Evolutionary conservation across 2,888 invertebrate species (phyloP).

Genomic region (Bibio marci): DNA sequence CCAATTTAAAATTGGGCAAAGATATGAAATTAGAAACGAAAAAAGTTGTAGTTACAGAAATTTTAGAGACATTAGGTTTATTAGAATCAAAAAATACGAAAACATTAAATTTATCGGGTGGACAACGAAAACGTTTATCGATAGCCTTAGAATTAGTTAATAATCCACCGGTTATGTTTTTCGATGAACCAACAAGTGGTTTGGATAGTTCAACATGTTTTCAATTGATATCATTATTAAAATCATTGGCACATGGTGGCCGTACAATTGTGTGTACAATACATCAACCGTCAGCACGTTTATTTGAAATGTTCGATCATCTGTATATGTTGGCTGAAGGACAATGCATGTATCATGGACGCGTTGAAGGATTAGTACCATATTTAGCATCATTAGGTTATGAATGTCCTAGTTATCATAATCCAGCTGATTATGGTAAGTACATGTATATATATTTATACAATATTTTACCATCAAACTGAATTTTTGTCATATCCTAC

Average conservation of each 20-base stretch:
- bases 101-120: slow-evolving; percentile 70
- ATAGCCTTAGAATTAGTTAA: slow-evolving; percentile 87
- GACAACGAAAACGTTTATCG: slow-evolving; percentile 77
- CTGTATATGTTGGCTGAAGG: slow-evolving; percentile 83
- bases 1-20: slow-evolving; percentile 79
- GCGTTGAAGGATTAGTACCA: slow-evolving; percentile 66
- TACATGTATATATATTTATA: slow-evolving; percentile 3
- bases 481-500: not conserved
- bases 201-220: slow-evolving; percentile 89
- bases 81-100: slow-evolving; percentile 63
- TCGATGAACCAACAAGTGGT: slow-evolving; percentile 88
- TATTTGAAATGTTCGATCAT: slow-evolving; percentile 93
- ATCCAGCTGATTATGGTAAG: slow-evolving; percentile 89
- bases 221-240: slow-evolving; percentile 77
- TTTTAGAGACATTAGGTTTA: slow-evolving; percentile 68
- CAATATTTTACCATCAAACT: not conserved
- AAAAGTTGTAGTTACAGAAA: slow-evolving; percentile 67
- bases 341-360: slow-evolving; percentile 83
- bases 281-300: slow-evolving; percentile 87
- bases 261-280: slow-evolving; percentile 91
- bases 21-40: slow-evolving; percentile 54
- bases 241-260: slow-evolving; percentile 70
- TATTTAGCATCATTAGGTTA: slow-evolving; percentile 57
- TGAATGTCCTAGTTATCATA: slow-evolving; percentile 88
- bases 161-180: slow-evolving; percentile 95